These are phyloP conservation scores for Mareca strepera DNA, from an alignment of 2,797 vertebrate species.

Conservation along the genomic window DNA sequence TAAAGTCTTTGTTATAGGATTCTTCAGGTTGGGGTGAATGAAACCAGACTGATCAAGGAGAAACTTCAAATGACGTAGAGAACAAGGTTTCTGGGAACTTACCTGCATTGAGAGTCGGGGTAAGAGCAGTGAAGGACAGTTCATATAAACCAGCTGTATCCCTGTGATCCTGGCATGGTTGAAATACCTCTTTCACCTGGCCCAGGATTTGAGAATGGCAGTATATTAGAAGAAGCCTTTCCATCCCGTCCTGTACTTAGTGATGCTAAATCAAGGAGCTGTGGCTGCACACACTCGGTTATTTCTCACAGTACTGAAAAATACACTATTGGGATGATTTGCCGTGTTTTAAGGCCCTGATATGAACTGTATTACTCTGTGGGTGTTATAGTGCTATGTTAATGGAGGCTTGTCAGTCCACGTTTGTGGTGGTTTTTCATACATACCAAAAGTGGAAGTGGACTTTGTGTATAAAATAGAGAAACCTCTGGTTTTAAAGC, in stretches of 20 bases:
- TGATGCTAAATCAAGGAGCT: neutral
- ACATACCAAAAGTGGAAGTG: neutral
- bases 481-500: neutral
- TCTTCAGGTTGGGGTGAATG: neutral
- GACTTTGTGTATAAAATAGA: neutral
- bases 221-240: neutral
- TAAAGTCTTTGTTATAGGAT: neutral
- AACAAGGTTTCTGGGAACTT: neutral
- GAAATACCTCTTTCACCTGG: neutral
- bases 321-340: rapidly evolving
- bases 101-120: rapidly evolving
- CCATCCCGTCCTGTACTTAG: neutral
- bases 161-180: neutral
- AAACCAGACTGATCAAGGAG: neutral
- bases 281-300: neutral
- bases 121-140: neutral
- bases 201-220: neutral
- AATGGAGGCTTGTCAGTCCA: neutral
- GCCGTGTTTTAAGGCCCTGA: neutral
- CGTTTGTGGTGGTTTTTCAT: neutral
- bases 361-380: neutral
- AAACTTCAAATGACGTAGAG: rapidly evolving
- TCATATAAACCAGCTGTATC: rapidly evolving
- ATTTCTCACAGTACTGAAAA: neutral
- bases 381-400: neutral